Evolutionary conservation across 2,888 invertebrate genomes (phyloP).

Genomic region (Auanema freiburgensis): DNA sequence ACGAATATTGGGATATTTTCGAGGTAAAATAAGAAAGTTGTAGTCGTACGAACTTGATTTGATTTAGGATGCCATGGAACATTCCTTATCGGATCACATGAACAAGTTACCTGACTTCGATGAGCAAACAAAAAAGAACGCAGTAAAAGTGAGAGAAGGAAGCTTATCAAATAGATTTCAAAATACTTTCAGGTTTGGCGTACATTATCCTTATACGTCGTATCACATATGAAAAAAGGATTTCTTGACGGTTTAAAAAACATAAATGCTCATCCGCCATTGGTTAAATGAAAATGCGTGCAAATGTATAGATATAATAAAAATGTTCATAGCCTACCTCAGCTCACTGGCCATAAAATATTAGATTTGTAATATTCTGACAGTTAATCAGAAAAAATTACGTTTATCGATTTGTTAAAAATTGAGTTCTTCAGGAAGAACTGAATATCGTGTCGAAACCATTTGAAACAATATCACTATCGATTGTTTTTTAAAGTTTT

Average conservation of each 20-base stretch:
- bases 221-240: slow-evolving; percentile 55
- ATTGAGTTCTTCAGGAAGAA: too few relatives aligned
- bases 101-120: slow-evolving; percentile 38
- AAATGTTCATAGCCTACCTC: too few relatives aligned
- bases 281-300: slow-evolving; percentile 4
- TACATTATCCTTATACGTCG: slow-evolving; percentile 53
- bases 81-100: slow-evolving; percentile 43
- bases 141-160: slow-evolving; percentile 31
- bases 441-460: too few relatives aligned
- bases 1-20: slow-evolving; percentile 60
- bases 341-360: too few relatives aligned
- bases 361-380: too few relatives aligned
- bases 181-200: slow-evolving; percentile 50
- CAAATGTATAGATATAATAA: too few relatives aligned
- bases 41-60: neutral
- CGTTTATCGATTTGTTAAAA: too few relatives aligned
- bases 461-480: too few relatives aligned
- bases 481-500: too few relatives aligned
- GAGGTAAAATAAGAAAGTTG: too few relatives aligned
- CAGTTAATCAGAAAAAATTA: too few relatives aligned
- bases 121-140: slow-evolving; percentile 45
- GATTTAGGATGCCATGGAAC: slow-evolving; percentile 58
- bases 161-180: neutral
- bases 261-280: slow-evolving; percentile 35
- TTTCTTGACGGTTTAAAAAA: slow-evolving; percentile 53